Evolutionary conservation across 2,888 invertebrate species (phyloP).

Genomic region (Macaria notata): DNA sequence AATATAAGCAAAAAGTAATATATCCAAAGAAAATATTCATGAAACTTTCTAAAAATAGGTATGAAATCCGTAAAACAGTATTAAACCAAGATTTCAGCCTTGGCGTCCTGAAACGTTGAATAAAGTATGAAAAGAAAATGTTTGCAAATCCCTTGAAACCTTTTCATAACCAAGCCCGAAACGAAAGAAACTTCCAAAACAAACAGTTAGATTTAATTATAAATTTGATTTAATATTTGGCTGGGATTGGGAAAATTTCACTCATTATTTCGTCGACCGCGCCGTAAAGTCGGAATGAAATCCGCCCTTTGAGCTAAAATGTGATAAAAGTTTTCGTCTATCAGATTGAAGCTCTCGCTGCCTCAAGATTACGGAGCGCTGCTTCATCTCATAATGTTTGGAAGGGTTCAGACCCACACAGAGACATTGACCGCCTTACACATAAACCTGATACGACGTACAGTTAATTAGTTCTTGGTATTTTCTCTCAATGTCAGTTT

Average conservation of each 20-base stretch:
- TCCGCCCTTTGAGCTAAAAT: constrained; percentile 40
- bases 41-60: too few relatives aligned
- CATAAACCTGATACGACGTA: too few relatives aligned
- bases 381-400: constrained; percentile 30
- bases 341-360: constrained; percentile 44
- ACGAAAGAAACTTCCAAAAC: constrained; percentile 19
- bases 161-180: constrained; percentile 19
- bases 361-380: constrained; percentile 42
- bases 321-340: constrained; percentile 54
- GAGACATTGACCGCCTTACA: too few relatives aligned
- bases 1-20: too few relatives aligned
- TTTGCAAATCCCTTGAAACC: constrained; percentile 3
- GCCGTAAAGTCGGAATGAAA: constrained; percentile 41
- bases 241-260: constrained; percentile 42
- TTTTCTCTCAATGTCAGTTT: too few relatives aligned
- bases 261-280: constrained; percentile 44
- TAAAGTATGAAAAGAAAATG: too few relatives aligned
- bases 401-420: neutral
- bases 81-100: too few relatives aligned
- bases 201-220: constrained; percentile 35
- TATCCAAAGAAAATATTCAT: too few relatives aligned
- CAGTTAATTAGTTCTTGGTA: too few relatives aligned
- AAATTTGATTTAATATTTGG: constrained; percentile 37
- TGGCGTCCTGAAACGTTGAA: too few relatives aligned
- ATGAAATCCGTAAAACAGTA: too few relatives aligned